Base-by-base conservation (phyloP, 2,888 invertebrate genomes). In the Himalopsyche tibetana region DNA sequence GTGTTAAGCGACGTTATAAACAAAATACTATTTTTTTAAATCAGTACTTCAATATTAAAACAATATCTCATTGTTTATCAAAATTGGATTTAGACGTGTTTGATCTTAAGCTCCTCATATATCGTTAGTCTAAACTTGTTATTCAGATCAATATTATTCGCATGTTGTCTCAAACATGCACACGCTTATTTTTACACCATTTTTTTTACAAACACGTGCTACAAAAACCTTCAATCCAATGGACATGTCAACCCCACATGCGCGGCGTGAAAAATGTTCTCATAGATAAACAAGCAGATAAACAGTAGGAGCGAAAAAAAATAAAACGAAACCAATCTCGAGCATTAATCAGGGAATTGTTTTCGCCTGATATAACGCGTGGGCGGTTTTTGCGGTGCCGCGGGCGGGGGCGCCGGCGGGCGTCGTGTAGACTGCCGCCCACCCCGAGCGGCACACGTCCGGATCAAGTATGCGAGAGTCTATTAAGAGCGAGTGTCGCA, bases 281-380 rank as follows among this genome's bases (percentile, higher is more conserved):
- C 63, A 63, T 63, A 19, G 63, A 63, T 63, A 63, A 63, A 63
- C 63, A 63, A n/a, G 19, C 11, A 63, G 63, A 63, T 63, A 63
- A 63, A 63, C 63, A 19, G 19, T n/a, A 28, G 63, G 28, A 28
- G 63, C 63, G 19, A 63, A 63, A 63, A 45, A 51, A 63, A 63
- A 63, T 19, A 63, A 63, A 63, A 63, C 63, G 19, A 8, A 5
- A 28, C 63, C 63, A 63, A 63, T 63, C 63, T 63, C 63, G 5
- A 19, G 63, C 63, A 63, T 63, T 63, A 63, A 63, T 63, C 63
- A 63, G 63, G 63, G 63, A 63, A 63, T 63, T 63, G 63, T 63
- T 63, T 63, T 63, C 63, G 63, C 63, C 63, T 19, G 63, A 63
- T 63, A 63, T 63, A 28, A 28, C 63, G 63, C 28, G 63, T 63